Conservation (phyloP, 2,888 invertebrate genomes). For the Lasioglossum villosulum region DNA sequence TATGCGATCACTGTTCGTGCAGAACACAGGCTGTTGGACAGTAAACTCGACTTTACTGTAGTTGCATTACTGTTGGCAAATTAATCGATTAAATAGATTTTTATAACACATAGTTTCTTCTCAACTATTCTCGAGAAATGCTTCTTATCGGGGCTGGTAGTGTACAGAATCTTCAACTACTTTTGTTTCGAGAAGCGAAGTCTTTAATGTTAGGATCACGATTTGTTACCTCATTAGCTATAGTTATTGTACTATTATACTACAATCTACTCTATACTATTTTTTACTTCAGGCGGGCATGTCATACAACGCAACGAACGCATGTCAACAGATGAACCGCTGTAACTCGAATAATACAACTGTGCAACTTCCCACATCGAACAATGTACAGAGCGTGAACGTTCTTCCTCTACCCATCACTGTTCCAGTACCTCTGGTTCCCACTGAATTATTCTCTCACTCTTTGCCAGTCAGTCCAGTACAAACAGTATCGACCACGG, state of each 20-base stretch:
- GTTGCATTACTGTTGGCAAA: too few species aligned
- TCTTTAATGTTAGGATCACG: background rate
- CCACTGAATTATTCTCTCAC: slow-evolving; percentile 79
- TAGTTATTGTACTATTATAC: too few species aligned
- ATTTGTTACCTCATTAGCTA: background rate
- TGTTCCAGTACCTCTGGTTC: slow-evolving; percentile 78
- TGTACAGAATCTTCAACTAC: too few species aligned
- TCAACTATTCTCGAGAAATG: too few species aligned
- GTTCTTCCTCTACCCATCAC: slow-evolving; percentile 78
- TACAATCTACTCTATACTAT: background rate
- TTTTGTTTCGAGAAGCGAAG: background rate
- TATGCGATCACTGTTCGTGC: too few species aligned
- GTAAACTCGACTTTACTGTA: too few species aligned
- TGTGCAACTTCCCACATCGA: slow-evolving; percentile 61
- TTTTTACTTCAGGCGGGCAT: slow-evolving; percentile 72
- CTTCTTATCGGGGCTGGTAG: too few species aligned
- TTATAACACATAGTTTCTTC: too few species aligned
- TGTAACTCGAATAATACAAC: slow-evolving; percentile 62
- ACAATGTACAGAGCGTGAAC: slow-evolving; percentile 74
- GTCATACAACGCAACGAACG: slow-evolving; percentile 73
- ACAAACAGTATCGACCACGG: slow-evolving; percentile 65
- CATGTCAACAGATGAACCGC: slow-evolving; percentile 70
- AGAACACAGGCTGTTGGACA: too few species aligned
- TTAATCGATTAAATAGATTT: too few species aligned
- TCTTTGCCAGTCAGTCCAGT: slow-evolving; percentile 72